Evolutionary conservation across 1,140 invertebrate genomes (phyloP), one percentile per base, ranked within the genome.

Genomic region (Agrilus planipennis): DNA sequence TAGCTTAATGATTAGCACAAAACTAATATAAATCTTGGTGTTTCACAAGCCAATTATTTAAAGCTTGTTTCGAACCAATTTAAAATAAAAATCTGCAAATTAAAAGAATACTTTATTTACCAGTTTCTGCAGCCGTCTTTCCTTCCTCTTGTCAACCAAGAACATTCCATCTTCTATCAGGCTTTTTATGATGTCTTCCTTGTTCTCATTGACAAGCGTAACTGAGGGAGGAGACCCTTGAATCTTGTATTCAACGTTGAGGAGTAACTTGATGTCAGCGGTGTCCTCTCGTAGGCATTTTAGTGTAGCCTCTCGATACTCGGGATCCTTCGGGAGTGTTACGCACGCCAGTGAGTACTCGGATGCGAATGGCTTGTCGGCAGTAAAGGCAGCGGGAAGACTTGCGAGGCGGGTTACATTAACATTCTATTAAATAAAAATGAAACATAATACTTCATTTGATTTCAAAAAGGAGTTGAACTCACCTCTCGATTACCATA

Each of bases 401-500:
- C 74, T 62, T 18, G 89, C 88, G 44, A 83, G 71, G 25, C 76
- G 71, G 7, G 72, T 74, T 7, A 22, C 16, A 21, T 30, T 34
- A 6, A 51, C 59, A 11, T 34, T 61, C 51, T n/a, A n/a, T n/a
- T n/a, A n/a, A n/a, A n/a, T n/a, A n/a, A n/a, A n/a, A n/a, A n/a
- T n/a, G n/a, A n/a, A n/a, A n/a, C n/a, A n/a, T n/a, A n/a, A n/a
- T n/a, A n/a, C n/a, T n/a, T n/a, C n/a, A n/a, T n/a, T n/a, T n/a
- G n/a, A n/a, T n/a, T n/a, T n/a, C n/a, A n/a, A n/a, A 72, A 70
- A 61, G n/a, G n/a, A n/a, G n/a, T n/a, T n/a, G n/a, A n/a, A n/a
- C n/a, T n/a, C n/a, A n/a, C n/a, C n/a, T 79, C 81, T 53, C 80
- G 72, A 57, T 99, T 99, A 47, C 95, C 95, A 63, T 95, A 99